Conservation (phyloP, 23 tunicate genomes). For the Styela plicata region DNA sequence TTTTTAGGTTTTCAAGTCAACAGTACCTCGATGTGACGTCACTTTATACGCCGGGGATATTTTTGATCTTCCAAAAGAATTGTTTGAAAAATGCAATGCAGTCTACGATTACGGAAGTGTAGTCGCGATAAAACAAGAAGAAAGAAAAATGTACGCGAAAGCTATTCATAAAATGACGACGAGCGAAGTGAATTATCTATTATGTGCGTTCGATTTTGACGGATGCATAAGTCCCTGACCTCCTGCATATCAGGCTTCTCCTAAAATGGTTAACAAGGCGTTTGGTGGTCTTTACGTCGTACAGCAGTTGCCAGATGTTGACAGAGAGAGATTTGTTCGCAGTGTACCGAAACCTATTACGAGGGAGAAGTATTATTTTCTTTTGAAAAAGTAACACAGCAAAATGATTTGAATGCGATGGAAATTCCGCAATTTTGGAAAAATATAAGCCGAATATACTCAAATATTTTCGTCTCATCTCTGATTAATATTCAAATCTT, state of each 20-base stretch:
- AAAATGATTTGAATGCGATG: too few species aligned
- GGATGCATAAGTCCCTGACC: background rate
- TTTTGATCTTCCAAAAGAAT: background rate
- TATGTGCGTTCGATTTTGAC: background rate
- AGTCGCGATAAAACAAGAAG: background rate
- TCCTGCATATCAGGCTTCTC: background rate
- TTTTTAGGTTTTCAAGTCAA: background rate
- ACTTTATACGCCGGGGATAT: background rate
- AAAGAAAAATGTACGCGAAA: background rate
- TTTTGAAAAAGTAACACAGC: too few species aligned
- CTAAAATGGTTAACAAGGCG: background rate
- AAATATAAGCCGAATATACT: too few species aligned
- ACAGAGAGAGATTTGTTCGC: too few species aligned
- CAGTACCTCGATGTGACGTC: background rate
- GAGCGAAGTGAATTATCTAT: background rate
- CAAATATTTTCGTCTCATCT: too few species aligned
- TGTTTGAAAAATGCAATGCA: background rate
- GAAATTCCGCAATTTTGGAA: too few species aligned
- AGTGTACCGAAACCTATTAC: too few species aligned
- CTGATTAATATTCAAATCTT: too few species aligned
- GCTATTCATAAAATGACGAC: background rate
- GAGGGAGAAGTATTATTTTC: too few species aligned
- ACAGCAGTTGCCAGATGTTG: background rate
- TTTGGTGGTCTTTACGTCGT: background rate
- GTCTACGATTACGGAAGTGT: background rate